A percentile compares a stretch with the other conserved stretches of the same genome.
These are phyloP conservation scores for Chorisops tibialis DNA, from an alignment of 2,888 invertebrate species.

Conservation along the genomic window DNA sequence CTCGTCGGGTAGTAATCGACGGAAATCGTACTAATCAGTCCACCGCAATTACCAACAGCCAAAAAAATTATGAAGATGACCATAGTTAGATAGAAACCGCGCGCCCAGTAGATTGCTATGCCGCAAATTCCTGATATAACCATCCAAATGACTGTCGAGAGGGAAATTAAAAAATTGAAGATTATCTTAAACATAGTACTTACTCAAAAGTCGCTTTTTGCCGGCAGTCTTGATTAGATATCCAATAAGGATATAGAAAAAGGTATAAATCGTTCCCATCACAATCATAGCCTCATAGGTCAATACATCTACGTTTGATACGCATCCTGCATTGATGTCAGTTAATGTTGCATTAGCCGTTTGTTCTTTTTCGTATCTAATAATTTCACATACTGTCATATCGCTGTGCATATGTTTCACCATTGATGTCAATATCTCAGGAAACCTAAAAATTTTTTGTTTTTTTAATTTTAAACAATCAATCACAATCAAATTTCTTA, in stretches of 20 bases:
- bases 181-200: background rate
- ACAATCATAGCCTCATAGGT: conserved; percentile 66
- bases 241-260: conserved; percentile 64
- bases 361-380: conserved; percentile 10
- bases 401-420: conserved; percentile 49
- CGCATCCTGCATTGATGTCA: conserved; percentile 46
- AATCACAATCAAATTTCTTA: conserved; percentile 30
- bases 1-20: conserved; percentile 62
- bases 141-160: conserved; percentile 46
- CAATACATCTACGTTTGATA: conserved; percentile 57
- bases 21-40: conserved; percentile 58
- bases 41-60: conserved; percentile 58
- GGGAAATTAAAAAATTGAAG: background rate
- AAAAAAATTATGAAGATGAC: conserved; percentile 58
- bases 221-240: conserved; percentile 59
- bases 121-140: conserved; percentile 58
- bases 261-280: conserved; percentile 63
- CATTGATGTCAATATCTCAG: conserved; percentile 45
- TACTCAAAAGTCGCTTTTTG: conserved; percentile 58
- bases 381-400: conserved; percentile 42
- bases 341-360: conserved; percentile 54
- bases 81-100: conserved; percentile 58
- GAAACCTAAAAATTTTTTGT: conserved; percentile 40
- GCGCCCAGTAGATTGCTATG: conserved; percentile 59
- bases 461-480: background rate